Base-by-base conservation (phyloP, 2,113 vertebrate species). In the Scolopax mira region DNA sequence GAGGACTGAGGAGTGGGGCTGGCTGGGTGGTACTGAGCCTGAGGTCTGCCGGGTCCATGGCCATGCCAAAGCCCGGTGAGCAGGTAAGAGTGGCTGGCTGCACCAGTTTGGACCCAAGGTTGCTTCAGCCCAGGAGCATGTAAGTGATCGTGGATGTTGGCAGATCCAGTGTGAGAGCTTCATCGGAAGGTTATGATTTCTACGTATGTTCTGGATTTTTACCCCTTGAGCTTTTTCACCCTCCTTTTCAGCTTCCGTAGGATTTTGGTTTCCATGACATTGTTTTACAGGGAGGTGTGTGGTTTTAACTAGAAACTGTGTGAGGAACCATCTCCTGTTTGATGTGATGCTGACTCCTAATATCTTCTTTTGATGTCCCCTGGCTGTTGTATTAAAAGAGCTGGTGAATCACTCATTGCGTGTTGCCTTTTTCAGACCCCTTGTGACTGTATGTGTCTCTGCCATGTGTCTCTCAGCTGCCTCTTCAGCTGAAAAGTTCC, bases 261-360 rank as follows among this genome's bases (percentile, higher is more conserved):
- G 55, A 19, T 85, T 85, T 93, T 90, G 31, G 17, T 90, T 95
- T 70, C 70, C 46, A 23, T 91, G 79, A 51, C 35, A 12, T 28
- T 91, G 49, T 22, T 85, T 94, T 90, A 37, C 24, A 72, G 46
- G 39, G n/a, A 79, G 15, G 11, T 54, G 28, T 49, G 74, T 64
- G 78, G n/a, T 72, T 86, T 85, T 88, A 44, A 24, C 37, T 88
- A 16, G 10, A 69, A 52, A 44, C 41, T 77, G 28, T 51, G 33
- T 0, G 1, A 75, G 21, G 24, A 87, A n/a, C 48, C 8, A 11
- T 65, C 33, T 79, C 66, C 39, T 77, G n/a, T 65, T 88, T 52
- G 62, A 24, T 58, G 23, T 49, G 30, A 10, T 57, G 18, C 39
- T 70, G 58, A 42, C 44, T 85, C 41, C 27, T 16, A 22, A 3